Percentiles rank a stretch among this genome's conserved stretches.
Conservation (phyloP, 2,797 vertebrate genomes). For the Scleropages formosus region DNA sequence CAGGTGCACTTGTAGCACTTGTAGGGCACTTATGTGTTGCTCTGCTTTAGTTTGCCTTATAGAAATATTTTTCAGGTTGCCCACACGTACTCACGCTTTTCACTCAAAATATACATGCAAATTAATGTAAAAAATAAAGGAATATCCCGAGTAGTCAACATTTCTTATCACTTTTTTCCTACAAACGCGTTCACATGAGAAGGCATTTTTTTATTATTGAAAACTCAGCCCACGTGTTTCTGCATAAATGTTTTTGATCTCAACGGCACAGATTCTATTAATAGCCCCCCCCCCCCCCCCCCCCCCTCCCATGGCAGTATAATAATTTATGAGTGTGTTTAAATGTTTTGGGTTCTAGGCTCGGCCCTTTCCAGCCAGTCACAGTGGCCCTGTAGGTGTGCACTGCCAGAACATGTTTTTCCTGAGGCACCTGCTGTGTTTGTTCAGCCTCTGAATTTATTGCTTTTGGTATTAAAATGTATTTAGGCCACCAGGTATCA, state of each 20-base stretch:
- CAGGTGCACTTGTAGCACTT: no score
- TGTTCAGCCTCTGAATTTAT: constrained; percentile 1
- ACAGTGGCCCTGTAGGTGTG: constrained; percentile 18
- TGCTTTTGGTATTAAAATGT: no score
- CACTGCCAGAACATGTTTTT: not conserved
- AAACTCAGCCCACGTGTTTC: constrained; percentile 10
- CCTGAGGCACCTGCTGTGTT: not conserved
- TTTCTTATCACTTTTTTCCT: not conserved
- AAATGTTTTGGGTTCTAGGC: constrained; percentile 10
- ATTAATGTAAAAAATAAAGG: no score
- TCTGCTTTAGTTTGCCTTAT: no score
- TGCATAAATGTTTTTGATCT: constrained; percentile 17
- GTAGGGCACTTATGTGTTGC: no score
- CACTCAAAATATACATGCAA: no score
- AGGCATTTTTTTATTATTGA: not conserved
- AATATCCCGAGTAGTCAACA: no score
- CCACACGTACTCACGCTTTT: no score
- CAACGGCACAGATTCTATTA: not conserved
- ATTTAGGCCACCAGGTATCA: no score
- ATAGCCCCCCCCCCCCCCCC: constrained; percentile 15
- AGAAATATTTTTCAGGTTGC: no score
- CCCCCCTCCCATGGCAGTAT: constrained; percentile 10
- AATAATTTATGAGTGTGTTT: constrained; percentile 22
- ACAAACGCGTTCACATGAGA: constrained; percentile 1
- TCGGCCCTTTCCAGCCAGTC: not conserved